phyloP scores from a whole-genome alignment of 2,113 vertebrate genomes.

The Toxotes chatareus region DNA sequence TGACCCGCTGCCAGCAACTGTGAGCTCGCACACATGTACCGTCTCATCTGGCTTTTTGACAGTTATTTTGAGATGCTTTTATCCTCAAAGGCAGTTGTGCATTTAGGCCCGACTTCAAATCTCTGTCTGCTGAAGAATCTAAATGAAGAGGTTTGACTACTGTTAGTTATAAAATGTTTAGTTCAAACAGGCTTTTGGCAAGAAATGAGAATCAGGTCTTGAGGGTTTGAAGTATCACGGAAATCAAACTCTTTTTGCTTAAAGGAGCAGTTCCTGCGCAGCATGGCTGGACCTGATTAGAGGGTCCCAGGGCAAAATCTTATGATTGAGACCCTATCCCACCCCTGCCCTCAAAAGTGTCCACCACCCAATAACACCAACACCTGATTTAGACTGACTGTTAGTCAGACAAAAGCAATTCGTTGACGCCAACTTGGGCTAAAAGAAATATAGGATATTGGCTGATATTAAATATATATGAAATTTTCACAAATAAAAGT shows the following conservation, averaged over 20 bases:
- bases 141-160: not conserved
- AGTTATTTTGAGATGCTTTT: constrained; percentile 38
- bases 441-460: too few species aligned
- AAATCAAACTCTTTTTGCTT: not conserved
- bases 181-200: not conserved
- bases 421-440: too few species aligned
- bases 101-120: constrained; percentile 18
- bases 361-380: too few species aligned
- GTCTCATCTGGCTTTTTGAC: constrained; percentile 2
- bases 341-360: too few species aligned
- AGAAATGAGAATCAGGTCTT: not conserved
- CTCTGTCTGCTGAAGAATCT: not conserved
- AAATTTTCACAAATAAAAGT: too few species aligned
- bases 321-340: too few species aligned
- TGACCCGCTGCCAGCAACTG: constrained; percentile 22
- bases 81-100: constrained; percentile 15
- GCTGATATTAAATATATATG: too few species aligned
- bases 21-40: not conserved
- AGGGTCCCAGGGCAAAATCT: not conserved
- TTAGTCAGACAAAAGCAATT: too few species aligned
- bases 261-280: not conserved
- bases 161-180: not conserved
- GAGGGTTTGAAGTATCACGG: not conserved
- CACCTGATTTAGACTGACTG: too few species aligned
- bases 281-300: not conserved